These are phyloP conservation scores for Drosophila dives DNA, from an alignment of 2,888 invertebrate species.

Conservation along the genomic window DNA sequence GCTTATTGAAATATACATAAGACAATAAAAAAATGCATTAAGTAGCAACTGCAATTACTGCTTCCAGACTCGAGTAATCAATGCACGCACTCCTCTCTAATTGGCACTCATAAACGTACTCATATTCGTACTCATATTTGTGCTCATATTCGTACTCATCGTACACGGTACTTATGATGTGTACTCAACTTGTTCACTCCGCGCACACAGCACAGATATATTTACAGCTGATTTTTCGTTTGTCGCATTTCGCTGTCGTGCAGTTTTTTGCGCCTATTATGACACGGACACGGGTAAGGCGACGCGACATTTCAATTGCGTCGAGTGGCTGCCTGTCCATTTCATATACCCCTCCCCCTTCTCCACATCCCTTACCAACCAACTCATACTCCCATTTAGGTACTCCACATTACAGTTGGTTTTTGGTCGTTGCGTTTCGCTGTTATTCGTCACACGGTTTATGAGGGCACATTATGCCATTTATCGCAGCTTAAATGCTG, in stretches of 20 bases:
- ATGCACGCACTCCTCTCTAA: slow-evolving; percentile 22
- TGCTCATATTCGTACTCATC: slow-evolving; percentile 13
- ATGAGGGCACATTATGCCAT: slow-evolving; percentile 78
- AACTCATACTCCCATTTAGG: slow-evolving; percentile 6
- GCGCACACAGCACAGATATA: slow-evolving; percentile 5
- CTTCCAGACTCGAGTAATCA: background rate
- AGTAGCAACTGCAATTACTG: background rate
- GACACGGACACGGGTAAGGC: slow-evolving; percentile 58
- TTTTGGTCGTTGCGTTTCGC: slow-evolving; percentile 13
- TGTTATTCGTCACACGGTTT: slow-evolving; percentile 64
- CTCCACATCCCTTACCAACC: background rate
- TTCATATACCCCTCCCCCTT: background rate
- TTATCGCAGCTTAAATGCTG: slow-evolving; percentile 77
- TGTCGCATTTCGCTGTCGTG: slow-evolving; percentile 43
- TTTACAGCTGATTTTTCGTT: slow-evolving; percentile 44
- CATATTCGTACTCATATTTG: slow-evolving; percentile 2
- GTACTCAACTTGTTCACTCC: slow-evolving; percentile 26
- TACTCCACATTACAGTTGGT: slow-evolving; percentile 2
- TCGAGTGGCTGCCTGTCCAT: slow-evolving; percentile 52
- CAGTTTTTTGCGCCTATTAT: slow-evolving; percentile 76
- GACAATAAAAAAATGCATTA: background rate
- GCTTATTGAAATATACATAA: background rate
- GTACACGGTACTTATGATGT: slow-evolving; percentile 20
- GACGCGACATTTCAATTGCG: slow-evolving; percentile 66
- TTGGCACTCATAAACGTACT: slow-evolving; percentile 22